phyloP scores from a whole-genome alignment of 1,140 invertebrate genomes.

The Cydia amplana region DNA sequence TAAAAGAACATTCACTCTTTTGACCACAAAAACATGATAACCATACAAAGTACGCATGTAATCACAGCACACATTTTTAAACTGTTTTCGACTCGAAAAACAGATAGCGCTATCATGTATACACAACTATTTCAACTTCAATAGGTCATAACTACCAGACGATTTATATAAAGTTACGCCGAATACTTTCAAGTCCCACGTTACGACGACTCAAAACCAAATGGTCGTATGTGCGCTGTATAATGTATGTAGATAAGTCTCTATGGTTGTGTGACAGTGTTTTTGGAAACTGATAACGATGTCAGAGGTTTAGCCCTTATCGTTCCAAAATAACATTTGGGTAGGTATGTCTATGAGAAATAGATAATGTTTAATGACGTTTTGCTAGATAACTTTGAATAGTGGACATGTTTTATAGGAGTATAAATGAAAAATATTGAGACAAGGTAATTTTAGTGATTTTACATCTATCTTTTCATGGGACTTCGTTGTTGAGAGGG shows the following conservation, averaged over 20 bases:
- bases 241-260: not conserved
- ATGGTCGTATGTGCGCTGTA: not conserved
- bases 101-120: slow-evolving; percentile 11
- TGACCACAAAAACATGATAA: not conserved
- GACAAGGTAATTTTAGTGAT: not conserved
- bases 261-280: not conserved
- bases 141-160: not conserved
- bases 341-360: slow-evolving; percentile 19
- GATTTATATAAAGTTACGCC: not conserved
- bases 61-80: slow-evolving; percentile 36
- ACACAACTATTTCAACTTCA: not conserved
- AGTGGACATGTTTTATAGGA: not conserved
- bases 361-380: slow-evolving; percentile 8
- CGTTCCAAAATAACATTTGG: slow-evolving; percentile 22
- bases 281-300: slow-evolving; percentile 17
- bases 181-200: not conserved
- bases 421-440: not conserved
- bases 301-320: slow-evolving; percentile 30
- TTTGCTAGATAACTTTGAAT: not conserved
- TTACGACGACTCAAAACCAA: not conserved
- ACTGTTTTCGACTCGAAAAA: slow-evolving; percentile 39
- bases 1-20: not conserved
- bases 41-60: not conserved
- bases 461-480: no score
- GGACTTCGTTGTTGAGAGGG: no score